These are phyloP conservation scores for Arvicanthis niloticus DNA, from an alignment of 2,113 vertebrate species.

Conservation along the genomic window DNA sequence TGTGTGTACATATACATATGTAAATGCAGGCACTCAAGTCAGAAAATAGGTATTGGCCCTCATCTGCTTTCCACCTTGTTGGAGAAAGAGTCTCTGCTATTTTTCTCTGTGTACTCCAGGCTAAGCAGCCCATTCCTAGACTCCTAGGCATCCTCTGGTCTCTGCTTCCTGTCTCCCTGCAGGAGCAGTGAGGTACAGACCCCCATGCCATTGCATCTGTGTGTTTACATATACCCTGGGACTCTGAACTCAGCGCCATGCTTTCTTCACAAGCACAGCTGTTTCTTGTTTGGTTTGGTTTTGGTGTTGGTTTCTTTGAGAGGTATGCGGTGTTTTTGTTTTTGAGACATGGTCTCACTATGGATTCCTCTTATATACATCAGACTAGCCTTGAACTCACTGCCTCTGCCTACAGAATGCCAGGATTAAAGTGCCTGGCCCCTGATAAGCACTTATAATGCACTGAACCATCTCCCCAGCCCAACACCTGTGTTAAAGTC, in stretches of 20 bases:
- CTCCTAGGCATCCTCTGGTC: neutral
- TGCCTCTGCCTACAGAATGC: neutral
- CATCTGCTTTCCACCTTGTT: no score
- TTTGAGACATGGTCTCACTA: neutral
- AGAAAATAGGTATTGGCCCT: no score
- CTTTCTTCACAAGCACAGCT: neutral
- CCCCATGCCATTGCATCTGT: neutral
- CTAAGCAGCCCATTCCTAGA: no score
- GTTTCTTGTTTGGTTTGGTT: neutral
- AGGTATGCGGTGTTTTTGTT: neutral
- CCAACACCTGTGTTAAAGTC: neutral
- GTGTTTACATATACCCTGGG: neutral
- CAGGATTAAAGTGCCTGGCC: neutral
- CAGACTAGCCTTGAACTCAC: neutral
- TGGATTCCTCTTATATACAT: neutral
- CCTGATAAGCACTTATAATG: neutral
- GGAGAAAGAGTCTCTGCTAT: no score
- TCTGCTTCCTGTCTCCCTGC: neutral
- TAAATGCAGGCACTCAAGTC: neutral
- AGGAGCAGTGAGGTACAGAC: neutral
- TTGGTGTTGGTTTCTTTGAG: neutral
- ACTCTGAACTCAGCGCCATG: neutral
- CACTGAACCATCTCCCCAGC: neutral
- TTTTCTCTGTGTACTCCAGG: no score
- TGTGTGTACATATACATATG: neutral